Evolutionary conservation across 30 jellyfish, hydroid and myxozoan species (phyloP), one percentile per base, ranked within the genome.

Genomic region (Phacellophora camtschatica): DNA sequence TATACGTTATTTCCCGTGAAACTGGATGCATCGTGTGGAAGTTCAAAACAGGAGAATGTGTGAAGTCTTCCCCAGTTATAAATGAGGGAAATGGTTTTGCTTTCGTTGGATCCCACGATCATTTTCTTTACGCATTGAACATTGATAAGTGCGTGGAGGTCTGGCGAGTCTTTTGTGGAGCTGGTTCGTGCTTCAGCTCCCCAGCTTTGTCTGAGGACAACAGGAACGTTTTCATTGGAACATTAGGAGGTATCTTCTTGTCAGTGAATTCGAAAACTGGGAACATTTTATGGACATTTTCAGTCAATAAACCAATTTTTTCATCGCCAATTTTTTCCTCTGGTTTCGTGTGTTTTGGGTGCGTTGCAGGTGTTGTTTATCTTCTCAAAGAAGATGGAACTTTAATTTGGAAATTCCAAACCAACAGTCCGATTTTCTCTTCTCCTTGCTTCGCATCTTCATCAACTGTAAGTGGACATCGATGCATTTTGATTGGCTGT

Each of bases 61-160:
- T 90, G 39, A 90, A 90, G 35, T 63, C 90, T 55, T 66, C 96
- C 27, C 96, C 98, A 20, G 45, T 58, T 7, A 72, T 66, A 1
- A 45, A 66, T 48, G 50, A 35, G 13, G 55, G 25, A 34, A 59
- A 66, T 39, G 96, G 96, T 1, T n/a, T 90, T 41, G 87, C 48
- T 20, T 73, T 8, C 48, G 54, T 90, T 32, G 96, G 95, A 32
- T 90, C 96, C 34, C 94, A 90, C 55, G 98, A 90, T 64, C 74
- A 77, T 19, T 55, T 55, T 41, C 22, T 84, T 23, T 74, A 90
- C 62, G 94, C 95, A 18, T 54, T 90, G 13, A 86, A 84, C 55
- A 68, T 71, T 23, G 34, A 48, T 19, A 70, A 31, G 28, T 55
- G 29, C 33, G 16, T 36, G 7, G 59, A 46, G 51, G 43, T 71